Evolutionary conservation across 2,888 invertebrate genomes (phyloP).

Genomic region (Pseudolycoriella hygida): DNA sequence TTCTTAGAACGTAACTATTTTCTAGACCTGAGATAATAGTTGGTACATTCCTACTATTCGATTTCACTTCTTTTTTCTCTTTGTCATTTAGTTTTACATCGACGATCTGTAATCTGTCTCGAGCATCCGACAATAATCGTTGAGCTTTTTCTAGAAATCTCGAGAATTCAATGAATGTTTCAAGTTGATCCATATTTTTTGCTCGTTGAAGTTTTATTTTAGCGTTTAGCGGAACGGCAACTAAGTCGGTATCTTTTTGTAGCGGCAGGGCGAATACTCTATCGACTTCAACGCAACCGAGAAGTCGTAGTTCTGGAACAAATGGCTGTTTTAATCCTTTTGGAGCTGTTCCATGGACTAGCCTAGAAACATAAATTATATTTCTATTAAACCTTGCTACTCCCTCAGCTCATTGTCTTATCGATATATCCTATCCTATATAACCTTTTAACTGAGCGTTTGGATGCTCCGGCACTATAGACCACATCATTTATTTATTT

Average conservation of each 20-base stretch:
- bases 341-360: slow-evolving; percentile 81
- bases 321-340: slow-evolving; percentile 69
- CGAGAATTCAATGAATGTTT: slow-evolving; percentile 55
- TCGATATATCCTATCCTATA: too few relatives aligned
- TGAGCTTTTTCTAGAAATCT: slow-evolving; percentile 62
- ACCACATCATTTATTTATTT: too few relatives aligned
- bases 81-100: slow-evolving; percentile 63
- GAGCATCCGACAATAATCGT: slow-evolving; percentile 50
- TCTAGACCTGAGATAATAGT: slow-evolving; percentile 25
- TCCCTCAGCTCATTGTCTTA: too few relatives aligned
- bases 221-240: slow-evolving; percentile 70
- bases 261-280: slow-evolving; percentile 63
- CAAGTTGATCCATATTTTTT: slow-evolving; percentile 64
- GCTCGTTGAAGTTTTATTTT: slow-evolving; percentile 70
- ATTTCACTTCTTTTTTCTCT: slow-evolving; percentile 30
- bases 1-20: slow-evolving; percentile 52
- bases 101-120: slow-evolving; percentile 60
- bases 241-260: slow-evolving; percentile 61
- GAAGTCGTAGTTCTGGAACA: slow-evolving; percentile 64
- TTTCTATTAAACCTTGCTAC: too few relatives aligned
- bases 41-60: slow-evolving; percentile 23
- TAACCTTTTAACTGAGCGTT: too few relatives aligned
- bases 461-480: too few relatives aligned
- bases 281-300: slow-evolving; percentile 75
- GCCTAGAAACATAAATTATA: slow-evolving; percentile 17